Evolutionary conservation across 2,888 invertebrate species (phyloP).

Genomic region (Nemapogon koenigi): DNA sequence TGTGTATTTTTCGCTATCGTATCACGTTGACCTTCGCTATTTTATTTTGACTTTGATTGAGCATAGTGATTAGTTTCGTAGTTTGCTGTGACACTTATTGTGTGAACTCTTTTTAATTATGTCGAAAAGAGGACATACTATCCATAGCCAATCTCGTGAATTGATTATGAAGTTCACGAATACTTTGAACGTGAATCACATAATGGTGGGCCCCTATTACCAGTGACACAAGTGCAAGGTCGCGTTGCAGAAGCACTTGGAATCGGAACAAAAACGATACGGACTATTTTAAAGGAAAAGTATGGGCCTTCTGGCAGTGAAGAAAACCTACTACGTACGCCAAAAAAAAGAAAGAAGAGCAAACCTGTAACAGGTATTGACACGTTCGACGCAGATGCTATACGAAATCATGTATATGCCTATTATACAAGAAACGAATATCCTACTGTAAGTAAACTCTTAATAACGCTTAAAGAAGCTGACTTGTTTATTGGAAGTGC

Average conservation of each 20-base stretch:
- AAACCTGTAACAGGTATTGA: conserved; percentile 1
- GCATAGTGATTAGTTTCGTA: too few species aligned
- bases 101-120: too few species aligned
- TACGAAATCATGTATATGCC: conserved; percentile 11
- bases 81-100: too few species aligned
- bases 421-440: conserved; percentile 3
- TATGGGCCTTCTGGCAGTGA: conserved; percentile 9
- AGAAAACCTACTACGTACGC: conserved; percentile 10
- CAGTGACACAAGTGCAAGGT: conserved; percentile 14
- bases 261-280: conserved; percentile 9
- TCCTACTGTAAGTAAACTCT: conserved; percentile 5
- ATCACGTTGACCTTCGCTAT: too few species aligned
- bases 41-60: too few species aligned
- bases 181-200: conserved; percentile 1
- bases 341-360: too few species aligned
- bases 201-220: conserved; percentile 12
- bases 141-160: conserved; percentile 14
- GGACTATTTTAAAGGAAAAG: conserved; percentile 10
- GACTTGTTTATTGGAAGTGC: conserved; percentile 11
- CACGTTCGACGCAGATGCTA: conserved; percentile 12
- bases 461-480: conserved; percentile 9
- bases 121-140: conserved; percentile 14
- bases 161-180: conserved; percentile 14
- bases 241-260: conserved; percentile 13
- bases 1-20: too few species aligned